Conservation (phyloP, 2,888 invertebrate genomes). For the Entomobrya multifasciata region DNA sequence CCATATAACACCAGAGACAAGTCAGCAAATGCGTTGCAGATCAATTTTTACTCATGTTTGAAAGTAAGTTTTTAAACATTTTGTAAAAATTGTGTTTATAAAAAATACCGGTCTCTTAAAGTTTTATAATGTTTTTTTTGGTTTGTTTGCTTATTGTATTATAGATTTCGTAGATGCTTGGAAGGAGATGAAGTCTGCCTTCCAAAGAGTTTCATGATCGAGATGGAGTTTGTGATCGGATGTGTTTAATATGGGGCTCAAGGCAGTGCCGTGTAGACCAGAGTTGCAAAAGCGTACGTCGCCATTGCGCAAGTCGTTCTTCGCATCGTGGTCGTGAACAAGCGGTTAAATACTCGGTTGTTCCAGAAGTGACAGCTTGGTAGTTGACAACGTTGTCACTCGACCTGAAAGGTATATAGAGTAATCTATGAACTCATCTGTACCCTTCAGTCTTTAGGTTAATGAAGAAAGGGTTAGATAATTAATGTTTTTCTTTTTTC, state of each 20-base stretch:
- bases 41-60: conserved; percentile 9
- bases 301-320: conserved; percentile 84
- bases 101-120: no score
- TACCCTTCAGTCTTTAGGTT: no score
- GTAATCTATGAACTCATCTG: background rate
- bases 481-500: no score
- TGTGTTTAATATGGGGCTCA: conserved; percentile 89
- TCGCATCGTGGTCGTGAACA: conserved; percentile 94
- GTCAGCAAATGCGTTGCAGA: conserved; percentile 42
- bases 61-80: conserved; percentile 34
- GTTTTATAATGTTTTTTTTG: no score
- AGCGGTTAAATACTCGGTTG: conserved; percentile 86
- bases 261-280: conserved; percentile 85
- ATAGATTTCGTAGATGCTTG: conserved; percentile 37
- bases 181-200: conserved; percentile 81
- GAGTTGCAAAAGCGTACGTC: background rate
- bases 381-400: conserved; percentile 92
- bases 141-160: background rate
- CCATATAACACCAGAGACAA: background rate
- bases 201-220: conserved; percentile 92
- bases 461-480: no score
- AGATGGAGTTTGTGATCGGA: conserved; percentile 94
- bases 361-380: conserved; percentile 83
- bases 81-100: no score
- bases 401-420: conserved; percentile 84